Conservation (phyloP, 2,797 vertebrate genomes). For the Ispidina picta region DNA sequence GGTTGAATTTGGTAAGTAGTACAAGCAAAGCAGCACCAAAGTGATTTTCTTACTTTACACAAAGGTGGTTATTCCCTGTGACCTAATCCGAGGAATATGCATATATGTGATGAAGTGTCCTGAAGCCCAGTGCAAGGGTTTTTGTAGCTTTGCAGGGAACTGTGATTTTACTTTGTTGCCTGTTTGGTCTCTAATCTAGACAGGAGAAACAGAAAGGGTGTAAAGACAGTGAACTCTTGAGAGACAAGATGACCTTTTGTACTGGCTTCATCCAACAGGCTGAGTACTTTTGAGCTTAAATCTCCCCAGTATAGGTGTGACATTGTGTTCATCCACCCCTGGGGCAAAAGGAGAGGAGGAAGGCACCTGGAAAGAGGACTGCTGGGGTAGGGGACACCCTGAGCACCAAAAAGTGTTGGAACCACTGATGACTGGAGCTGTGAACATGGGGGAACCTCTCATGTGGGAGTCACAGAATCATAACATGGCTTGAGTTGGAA, state of each 20-base stretch:
- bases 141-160: neutral
- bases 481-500: no score
- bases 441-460: rapidly evolving
- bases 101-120: neutral
- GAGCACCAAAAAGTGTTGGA: neutral
- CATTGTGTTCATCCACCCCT: neutral
- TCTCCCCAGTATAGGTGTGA: neutral
- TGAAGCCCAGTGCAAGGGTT: neutral
- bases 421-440: neutral
- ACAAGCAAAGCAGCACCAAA: neutral
- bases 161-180: neutral
- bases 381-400: neutral
- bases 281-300: neutral
- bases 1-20: constrained; percentile 97
- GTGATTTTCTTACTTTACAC: constrained; percentile 13
- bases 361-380: neutral
- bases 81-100: neutral
- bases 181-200: neutral
- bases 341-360: neutral
- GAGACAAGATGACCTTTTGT: neutral
- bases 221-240: neutral
- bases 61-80: neutral
- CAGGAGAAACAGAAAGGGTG: neutral
- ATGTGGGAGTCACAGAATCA: neutral
- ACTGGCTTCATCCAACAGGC: neutral